phyloP scores from a whole-genome alignment of 92 coral and sea anemone species.

The Palythoa heliodiscus region DNA sequence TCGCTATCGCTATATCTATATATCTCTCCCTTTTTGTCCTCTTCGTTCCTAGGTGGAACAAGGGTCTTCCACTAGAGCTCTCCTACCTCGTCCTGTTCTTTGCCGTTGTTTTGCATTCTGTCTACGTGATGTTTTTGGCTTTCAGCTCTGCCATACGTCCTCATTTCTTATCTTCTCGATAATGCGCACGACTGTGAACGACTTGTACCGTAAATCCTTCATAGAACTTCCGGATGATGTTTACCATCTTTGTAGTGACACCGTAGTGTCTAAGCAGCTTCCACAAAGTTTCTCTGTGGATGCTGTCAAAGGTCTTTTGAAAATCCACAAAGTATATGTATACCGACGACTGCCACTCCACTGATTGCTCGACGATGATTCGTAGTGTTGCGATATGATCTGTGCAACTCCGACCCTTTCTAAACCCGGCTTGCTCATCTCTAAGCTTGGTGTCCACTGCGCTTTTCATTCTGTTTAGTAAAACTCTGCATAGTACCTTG shows the following conservation, averaged over 20 bases:
- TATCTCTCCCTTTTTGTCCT: too few relatives aligned
- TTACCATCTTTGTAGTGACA: background rate
- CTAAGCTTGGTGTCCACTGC: constrained; percentile 29
- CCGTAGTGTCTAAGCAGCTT: constrained; percentile 22
- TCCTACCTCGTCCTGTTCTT: too few relatives aligned
- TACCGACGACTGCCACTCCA: background rate
- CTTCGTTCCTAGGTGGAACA: too few relatives aligned
- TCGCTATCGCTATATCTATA: too few relatives aligned
- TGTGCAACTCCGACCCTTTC: constrained; percentile 8
- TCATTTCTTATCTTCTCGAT: too few relatives aligned
- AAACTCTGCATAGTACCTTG: constrained; percentile 27
- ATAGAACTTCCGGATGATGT: background rate
- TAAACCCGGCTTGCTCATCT: constrained; percentile 15
- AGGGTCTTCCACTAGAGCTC: too few relatives aligned
- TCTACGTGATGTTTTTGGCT: too few relatives aligned
- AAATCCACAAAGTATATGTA: background rate
- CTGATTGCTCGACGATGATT: background rate
- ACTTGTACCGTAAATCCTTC: constrained; percentile 20
- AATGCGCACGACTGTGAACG: constrained; percentile 26
- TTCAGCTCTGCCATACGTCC: too few relatives aligned
- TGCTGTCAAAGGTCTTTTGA: background rate
- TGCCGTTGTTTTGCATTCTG: too few relatives aligned
- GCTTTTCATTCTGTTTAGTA: constrained; percentile 31
- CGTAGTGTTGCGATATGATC: constrained; percentile 12
- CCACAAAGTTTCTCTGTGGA: constrained; percentile 31